A percentile compares a stretch with the other conserved stretches of the same genome.
phyloP scores from a whole-genome alignment of 1,140 invertebrate species.

The Tetramorium alpestre region DNA sequence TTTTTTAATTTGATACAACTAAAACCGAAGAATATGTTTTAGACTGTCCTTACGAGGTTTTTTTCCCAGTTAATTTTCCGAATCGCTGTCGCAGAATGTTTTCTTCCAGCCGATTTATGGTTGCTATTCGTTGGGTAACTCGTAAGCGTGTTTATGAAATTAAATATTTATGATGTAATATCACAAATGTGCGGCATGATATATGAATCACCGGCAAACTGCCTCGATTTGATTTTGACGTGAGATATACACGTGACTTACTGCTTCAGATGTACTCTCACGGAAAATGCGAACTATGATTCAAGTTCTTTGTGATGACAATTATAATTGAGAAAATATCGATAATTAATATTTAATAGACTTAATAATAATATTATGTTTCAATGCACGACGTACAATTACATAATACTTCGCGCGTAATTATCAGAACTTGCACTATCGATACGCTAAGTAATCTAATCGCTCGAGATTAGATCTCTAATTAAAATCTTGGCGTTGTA shows the following conservation, averaged over 20 bases:
- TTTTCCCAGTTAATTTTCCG: background rate
- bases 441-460: conserved; percentile 45
- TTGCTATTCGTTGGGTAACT: conserved; percentile 4
- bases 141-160: conserved; percentile 31
- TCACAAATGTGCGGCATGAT: conserved; percentile 7
- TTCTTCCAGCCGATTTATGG: background rate
- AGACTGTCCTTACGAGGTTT: background rate
- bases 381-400: background rate
- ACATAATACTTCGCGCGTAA: background rate
- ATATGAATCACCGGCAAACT: conserved; percentile 35
- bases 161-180: conserved; percentile 64
- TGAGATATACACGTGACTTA: conserved; percentile 11
- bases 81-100: background rate
- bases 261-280: background rate
- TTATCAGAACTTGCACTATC: conserved; percentile 1
- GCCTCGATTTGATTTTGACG: conserved; percentile 26
- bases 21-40: background rate
- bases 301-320: background rate
- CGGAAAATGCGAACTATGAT: background rate
- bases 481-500: conserved; percentile 8
- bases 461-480: conserved; percentile 38
- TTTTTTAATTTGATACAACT: background rate
- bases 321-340: background rate
- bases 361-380: background rate
- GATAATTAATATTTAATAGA: background rate